Evolutionary conservation across 2,888 invertebrate genomes (phyloP).

Genomic region (Lypha dubia): DNA sequence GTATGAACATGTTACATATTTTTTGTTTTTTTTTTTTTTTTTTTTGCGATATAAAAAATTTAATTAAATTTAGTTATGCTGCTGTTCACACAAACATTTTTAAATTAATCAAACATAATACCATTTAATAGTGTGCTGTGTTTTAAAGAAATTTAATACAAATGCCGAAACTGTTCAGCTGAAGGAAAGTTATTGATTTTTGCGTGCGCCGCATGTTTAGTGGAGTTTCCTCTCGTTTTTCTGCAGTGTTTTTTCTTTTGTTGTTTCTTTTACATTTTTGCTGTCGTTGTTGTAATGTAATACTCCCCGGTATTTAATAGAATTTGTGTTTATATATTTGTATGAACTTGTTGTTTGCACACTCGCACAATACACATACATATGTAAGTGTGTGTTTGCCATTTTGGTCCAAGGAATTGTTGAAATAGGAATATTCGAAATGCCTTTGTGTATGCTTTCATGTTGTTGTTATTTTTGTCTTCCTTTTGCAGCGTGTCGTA

Average conservation of each 20-base stretch:
- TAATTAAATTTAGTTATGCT: slow-evolving; percentile 11
- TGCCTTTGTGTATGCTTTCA: slow-evolving; percentile 63
- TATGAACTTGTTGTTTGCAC: slow-evolving; percentile 28
- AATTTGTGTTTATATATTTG: slow-evolving; percentile 57
- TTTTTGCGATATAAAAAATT: slow-evolving; percentile 35
- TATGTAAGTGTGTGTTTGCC: no score
- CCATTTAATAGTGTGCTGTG: background rate
- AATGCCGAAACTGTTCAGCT: slow-evolving; percentile 14
- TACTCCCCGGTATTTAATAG: slow-evolving; percentile 64
- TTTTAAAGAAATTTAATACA: background rate
- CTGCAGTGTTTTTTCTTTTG: slow-evolving; percentile 27
- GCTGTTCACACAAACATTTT: background rate
- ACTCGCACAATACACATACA: background rate
- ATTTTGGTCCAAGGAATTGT: slow-evolving; percentile 57
- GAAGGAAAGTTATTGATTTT: slow-evolving; percentile 64
- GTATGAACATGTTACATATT: background rate
- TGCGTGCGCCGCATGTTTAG: slow-evolving; percentile 68
- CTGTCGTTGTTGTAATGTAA: slow-evolving; percentile 48
- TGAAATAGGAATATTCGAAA: slow-evolving; percentile 61
- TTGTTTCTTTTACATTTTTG: slow-evolving; percentile 4
- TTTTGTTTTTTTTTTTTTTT: no score
- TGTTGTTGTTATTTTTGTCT: slow-evolving; percentile 58
- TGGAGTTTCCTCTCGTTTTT: slow-evolving; percentile 47
- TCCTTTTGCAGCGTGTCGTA: slow-evolving; percentile 16
- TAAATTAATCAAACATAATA: background rate